These are phyloP conservation scores for Volucella inflata DNA, from an alignment of 2,888 invertebrate species.

Conservation along the genomic window DNA sequence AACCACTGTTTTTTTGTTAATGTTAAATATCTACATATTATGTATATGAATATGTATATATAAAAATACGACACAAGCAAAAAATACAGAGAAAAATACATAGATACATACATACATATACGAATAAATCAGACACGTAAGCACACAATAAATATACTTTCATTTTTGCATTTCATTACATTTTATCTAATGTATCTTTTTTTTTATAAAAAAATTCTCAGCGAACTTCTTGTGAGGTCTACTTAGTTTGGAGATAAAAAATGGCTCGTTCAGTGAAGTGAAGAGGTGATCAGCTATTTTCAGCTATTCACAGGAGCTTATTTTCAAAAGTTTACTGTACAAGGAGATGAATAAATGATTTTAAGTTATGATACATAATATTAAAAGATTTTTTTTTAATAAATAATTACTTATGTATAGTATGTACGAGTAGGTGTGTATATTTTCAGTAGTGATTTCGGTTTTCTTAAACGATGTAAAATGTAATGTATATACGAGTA, in stretches of 20 bases:
- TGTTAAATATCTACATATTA: too few species aligned
- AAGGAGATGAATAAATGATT: constrained; percentile 72
- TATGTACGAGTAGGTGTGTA: constrained; percentile 8
- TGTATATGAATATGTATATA: constrained; percentile 9
- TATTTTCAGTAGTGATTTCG: not conserved
- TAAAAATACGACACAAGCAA: constrained; percentile 56
- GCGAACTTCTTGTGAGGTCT: constrained; percentile 55
- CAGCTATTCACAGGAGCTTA: constrained; percentile 56
- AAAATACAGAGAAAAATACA: constrained; percentile 62
- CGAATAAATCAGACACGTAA: constrained; percentile 58
- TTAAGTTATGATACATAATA: constrained; percentile 49
- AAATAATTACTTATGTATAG: constrained; percentile 29
- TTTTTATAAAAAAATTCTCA: constrained; percentile 35
- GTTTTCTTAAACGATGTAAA: too few species aligned
- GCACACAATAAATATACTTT: constrained; percentile 72
- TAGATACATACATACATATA: constrained; percentile 22
- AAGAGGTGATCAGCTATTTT: constrained; percentile 60
- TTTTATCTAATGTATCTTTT: constrained; percentile 45
- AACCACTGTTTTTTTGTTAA: too few species aligned
- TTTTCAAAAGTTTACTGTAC: constrained; percentile 66
- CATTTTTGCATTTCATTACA: constrained; percentile 72
- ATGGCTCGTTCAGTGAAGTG: constrained; percentile 51
- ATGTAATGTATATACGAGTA: too few species aligned
- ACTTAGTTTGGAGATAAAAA: constrained; percentile 52
- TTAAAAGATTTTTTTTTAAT: constrained; percentile 34